Base-by-base conservation (phyloP, 2,888 invertebrate genomes). In the Cantharis lateralis region DNA sequence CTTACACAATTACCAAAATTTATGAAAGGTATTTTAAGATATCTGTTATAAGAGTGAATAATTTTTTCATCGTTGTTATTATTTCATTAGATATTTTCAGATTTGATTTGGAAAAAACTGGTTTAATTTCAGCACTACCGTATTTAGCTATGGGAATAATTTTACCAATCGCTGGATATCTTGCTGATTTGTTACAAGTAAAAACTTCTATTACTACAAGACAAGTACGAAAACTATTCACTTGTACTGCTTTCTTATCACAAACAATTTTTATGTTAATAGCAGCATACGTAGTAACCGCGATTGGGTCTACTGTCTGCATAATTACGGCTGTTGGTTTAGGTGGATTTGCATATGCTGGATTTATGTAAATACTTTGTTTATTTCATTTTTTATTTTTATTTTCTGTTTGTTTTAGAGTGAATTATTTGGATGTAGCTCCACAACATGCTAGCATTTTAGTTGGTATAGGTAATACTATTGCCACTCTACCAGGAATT, bases 271-370 rank as follows among this genome's bases (percentile, higher is more conserved):
- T 97, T 87, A 96, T 97, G 95, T 89, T 96, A 78, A 90, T 92
- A 0, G 95, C 96, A 0, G 95, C 96, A 1, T 95, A 94, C 84
- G 89, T 95, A 3, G 87, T 92, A 48, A 90, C 93, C 1, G 91
- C 94, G 15, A 89, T 90, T 0, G 91, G 92, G 62, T 93, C 95
- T 63, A 91, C 96, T n/a, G 90, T 93, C n/a, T 96, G 93, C 86
- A 91, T 98, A 48, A 95, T 96, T 0, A 90, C 96, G 69, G 96
- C 97, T 0, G 96, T 97, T 0, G 97, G 97, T 0, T 89, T 97
- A 0, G 97, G 98, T 0, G 96, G 97, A 0, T 96, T 97, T 87
- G 96, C 97, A 0, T 97, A 97, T 96, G 94, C 96, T 7, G 97
- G 97, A 63, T 96, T 96, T 86, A 93, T 95, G 95, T 95, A 68